Base-by-base conservation (phyloP, 2,113 vertebrate species). In the Zingel zingel region DNA sequence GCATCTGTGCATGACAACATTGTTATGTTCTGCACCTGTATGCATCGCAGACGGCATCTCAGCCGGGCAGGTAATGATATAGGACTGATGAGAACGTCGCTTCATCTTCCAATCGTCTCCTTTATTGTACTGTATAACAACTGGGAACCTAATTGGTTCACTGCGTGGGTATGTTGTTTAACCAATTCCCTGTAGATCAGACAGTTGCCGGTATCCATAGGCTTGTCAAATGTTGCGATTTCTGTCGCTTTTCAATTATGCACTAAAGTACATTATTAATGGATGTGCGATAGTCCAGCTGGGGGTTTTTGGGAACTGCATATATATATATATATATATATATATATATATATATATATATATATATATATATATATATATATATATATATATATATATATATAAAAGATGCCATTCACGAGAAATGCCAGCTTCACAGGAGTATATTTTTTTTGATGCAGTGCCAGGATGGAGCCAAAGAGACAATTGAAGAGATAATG, bases 81-180 rank as follows among this genome's bases (percentile, higher is more conserved):
- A 6, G 62, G 79, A 77, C 62, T 48, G 51, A 84, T 77, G 81
- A 81, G 73, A 59, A 9, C 43, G 10, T 51, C 19, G 53, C 71
- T 76, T 84, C 51, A 50, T 84, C 61, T 67, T 48, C 62, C n/a
- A 9, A 33, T 80, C 30, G 6, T 81, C 59, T 74, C 30, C 13
- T 39, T 63, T 39, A 33, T 74, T 77, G 81, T 39, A 33, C 79
- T 77, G 81, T 83, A 72, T 72, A 77, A 65, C 71, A 74, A 71
- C n/a, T 13, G 39, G 53, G 76, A 76, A 43, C 64, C 67, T 88
- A 89, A 92, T 89, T 89, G 90, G 83, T 83, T 76, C n/a, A 39
- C 21, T 18, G 25, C 8, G 23, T 85, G 65, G 47, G 59, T 67
- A 53, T 27, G 36, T 39, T 72, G 79, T 77, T 85, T 67, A 61